Percentiles rank a stretch among this genome's conserved stretches.
These are phyloP conservation scores for Saturnia pavonia DNA, from an alignment of 2,888 invertebrate species.

Conservation along the genomic window DNA sequence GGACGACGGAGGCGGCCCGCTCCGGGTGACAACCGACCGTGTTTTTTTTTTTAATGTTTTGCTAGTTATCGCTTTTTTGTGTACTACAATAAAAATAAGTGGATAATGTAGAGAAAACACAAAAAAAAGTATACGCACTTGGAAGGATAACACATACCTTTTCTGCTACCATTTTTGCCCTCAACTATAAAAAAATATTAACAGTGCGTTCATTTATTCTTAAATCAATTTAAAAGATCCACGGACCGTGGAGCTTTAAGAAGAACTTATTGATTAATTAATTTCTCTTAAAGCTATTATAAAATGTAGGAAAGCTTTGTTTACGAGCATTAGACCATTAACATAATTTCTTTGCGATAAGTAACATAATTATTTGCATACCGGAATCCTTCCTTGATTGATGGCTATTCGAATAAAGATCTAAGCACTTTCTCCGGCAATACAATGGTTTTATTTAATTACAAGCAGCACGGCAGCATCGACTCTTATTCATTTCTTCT, in stretches of 20 bases:
- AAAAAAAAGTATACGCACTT: too few species aligned
- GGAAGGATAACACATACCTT: too few species aligned
- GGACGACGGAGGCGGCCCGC: too few species aligned
- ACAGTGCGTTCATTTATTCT: background rate
- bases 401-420: constrained; percentile 41
- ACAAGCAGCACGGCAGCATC: constrained; percentile 43
- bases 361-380: constrained; percentile 41
- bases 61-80: constrained; percentile 12
- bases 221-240: background rate
- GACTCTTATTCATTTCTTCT: constrained; percentile 66
- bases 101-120: too few species aligned
- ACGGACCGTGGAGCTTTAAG: background rate
- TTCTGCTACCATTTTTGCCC: too few species aligned
- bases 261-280: background rate
- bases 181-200: too few species aligned
- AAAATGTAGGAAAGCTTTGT: constrained; percentile 41
- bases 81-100: too few species aligned
- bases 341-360: constrained; percentile 33
- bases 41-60: too few species aligned
- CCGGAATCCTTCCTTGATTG: constrained; percentile 52
- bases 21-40: too few species aligned
- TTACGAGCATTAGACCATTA: constrained; percentile 13
- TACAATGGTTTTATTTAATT: constrained; percentile 37
- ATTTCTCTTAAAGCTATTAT: constrained; percentile 19
- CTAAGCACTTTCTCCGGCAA: constrained; percentile 56